Evolutionary conservation across 1,140 invertebrate genomes (phyloP).

Genomic region (Araneus ventricosus): DNA sequence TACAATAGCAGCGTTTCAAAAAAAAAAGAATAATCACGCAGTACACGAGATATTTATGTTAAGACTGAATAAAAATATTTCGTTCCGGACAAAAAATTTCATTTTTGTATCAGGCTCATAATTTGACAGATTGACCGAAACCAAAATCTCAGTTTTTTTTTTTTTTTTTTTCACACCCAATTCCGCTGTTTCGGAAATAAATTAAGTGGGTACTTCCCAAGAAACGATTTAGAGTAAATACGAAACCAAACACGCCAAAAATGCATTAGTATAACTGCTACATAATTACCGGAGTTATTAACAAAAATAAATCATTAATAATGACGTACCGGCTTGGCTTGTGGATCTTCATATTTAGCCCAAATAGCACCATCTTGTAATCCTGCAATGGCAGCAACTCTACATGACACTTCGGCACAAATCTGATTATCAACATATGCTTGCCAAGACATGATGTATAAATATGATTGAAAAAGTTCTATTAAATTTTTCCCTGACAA

Average conservation of each 20-base stretch:
- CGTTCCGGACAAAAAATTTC: too few relatives aligned
- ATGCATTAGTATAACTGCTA: too few relatives aligned
- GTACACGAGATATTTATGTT: too few relatives aligned
- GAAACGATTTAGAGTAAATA: background rate
- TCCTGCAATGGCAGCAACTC: conserved; percentile 90
- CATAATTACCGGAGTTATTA: background rate
- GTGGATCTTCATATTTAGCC: conserved; percentile 88
- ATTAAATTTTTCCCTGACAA: background rate
- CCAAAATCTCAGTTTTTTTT: too few relatives aligned
- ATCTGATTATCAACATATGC: conserved; percentile 98
- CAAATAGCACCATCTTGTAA: conserved; percentile 94
- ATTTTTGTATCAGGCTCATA: too few relatives aligned
- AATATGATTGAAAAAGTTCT: background rate
- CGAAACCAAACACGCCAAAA: too few relatives aligned
- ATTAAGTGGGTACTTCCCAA: background rate
- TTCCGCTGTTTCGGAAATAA: background rate
- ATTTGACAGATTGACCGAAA: too few relatives aligned
- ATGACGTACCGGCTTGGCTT: conserved; percentile 71
- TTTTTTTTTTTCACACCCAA: too few relatives aligned
- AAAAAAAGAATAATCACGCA: too few relatives aligned
- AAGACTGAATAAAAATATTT: too few relatives aligned
- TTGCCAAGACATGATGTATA: conserved; percentile 93
- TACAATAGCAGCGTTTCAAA: too few relatives aligned
- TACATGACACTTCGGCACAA: conserved; percentile 86
- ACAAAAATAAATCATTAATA: background rate